Percentiles rank a stretch among this genome's conserved stretches.
phyloP scores from a whole-genome alignment of 1,140 invertebrate genomes.

The Andricus grossulariae region DNA sequence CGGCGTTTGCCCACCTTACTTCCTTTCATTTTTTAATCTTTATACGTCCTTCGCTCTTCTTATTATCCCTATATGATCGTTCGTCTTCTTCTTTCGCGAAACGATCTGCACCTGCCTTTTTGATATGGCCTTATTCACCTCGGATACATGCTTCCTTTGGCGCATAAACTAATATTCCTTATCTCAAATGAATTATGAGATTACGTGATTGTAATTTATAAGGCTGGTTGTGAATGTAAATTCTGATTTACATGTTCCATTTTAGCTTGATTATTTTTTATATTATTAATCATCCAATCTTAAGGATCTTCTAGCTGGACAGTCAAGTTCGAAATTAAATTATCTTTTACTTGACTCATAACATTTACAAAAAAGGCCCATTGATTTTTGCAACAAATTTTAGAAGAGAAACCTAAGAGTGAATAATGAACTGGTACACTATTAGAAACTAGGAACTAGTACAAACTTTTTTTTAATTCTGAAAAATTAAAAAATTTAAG shows the following conservation, averaged over 20 bases:
- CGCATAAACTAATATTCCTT: constrained; percentile 31
- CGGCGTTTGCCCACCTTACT: constrained; percentile 26
- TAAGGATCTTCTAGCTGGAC: too few species aligned
- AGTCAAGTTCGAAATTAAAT: too few species aligned
- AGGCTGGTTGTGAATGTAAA: background rate
- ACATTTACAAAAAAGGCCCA: too few species aligned
- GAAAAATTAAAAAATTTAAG: too few species aligned
- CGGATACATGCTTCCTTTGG: constrained; percentile 53
- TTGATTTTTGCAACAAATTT: too few species aligned
- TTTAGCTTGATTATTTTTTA: background rate
- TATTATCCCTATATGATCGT: constrained; percentile 33
- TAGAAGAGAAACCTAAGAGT: too few species aligned
- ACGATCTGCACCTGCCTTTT: constrained; percentile 59
- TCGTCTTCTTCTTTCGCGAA: constrained; percentile 46
- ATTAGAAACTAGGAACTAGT: too few species aligned
- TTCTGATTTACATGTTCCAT: constrained; percentile 5
- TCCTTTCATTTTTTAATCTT: background rate
- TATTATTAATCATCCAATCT: too few species aligned
- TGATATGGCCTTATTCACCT: constrained; percentile 65
- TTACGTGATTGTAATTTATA: constrained; percentile 28
- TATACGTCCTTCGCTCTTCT: constrained; percentile 36
- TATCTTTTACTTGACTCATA: too few species aligned
- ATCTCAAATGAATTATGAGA: constrained; percentile 26
- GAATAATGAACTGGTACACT: too few species aligned
- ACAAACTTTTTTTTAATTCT: too few species aligned